Base-by-base conservation (phyloP, 2,888 invertebrate species). In the Epinotia bilunana region DNA sequence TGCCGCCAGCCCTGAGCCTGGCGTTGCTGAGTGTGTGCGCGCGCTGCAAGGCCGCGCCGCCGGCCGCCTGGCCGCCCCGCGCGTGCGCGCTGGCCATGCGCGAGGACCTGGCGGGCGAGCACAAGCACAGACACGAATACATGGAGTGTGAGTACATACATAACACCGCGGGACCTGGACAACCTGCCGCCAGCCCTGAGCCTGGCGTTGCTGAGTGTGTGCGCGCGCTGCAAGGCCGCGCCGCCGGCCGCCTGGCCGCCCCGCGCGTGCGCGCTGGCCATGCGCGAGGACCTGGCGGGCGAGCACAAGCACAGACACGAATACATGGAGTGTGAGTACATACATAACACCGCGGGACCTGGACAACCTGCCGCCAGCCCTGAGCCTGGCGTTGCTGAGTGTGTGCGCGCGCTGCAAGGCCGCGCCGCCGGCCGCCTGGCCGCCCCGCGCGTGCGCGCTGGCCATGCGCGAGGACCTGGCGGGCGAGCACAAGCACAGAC, bases 401-500 rank as follows among this genome's bases (percentile, higher is more conserved):
- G 23, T 28, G 23, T 28, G 23, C 23, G 23, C 23, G 23, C 23
- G 23, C 23, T 33, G 33, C 55, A 55, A 55, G 55, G 4, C 33
- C 33, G 61, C 67, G 0, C 67, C 73, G 33, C 73, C 73, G 13
- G 39, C 73, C 18, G 73, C 60, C 53, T 73, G 97, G 95, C 96
- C 0, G 92, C 95, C 28, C 4, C 94, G 95, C 33, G 96, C 96
- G 0, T 97, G 97, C 87, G 94, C 95, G 74, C 93, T 98, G 49
- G 95, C 97, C 55, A 96, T 95, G 89, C 89, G 97, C n/a, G 95
- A 96, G 80, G 97, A 97, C 88, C 90, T 97, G 76, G 96, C 96
- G 43, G 2, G 12, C 12, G 43, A 43, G 43, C 18, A 57, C 57
- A 18, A 20, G 18, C 57, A 57, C 57, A 18, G 9, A n/a, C 57